Evolutionary conservation across 2,113 vertebrate genomes (phyloP), one percentile per base, ranked within the genome.

Genomic region (Brachyistius frenatus): DNA sequence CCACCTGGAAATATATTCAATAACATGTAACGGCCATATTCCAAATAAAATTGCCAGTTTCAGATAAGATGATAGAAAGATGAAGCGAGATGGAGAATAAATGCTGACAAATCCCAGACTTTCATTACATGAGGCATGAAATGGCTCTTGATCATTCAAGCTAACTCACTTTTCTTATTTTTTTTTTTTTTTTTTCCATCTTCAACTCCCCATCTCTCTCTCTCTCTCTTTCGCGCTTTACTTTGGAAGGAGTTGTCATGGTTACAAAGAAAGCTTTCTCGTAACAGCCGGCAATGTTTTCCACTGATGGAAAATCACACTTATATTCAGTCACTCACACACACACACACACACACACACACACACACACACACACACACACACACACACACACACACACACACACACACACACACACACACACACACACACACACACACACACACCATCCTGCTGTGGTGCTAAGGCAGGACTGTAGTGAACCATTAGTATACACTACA

Each of bases 201-300:
- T 70, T 46, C 44, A 2, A 2, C 11, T 4, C 3, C 47, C n/a
- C 53, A 39, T 61, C 37, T 13, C 5, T 23, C 39, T 7, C 11
- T 4, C 0, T n/a, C 23, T 46, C 32, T 35, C 7, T 16, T 31
- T 36, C 10, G 46, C 36, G 63, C 37, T n/a, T 15, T 44, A 39
- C 71, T 76, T 78, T 68, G 60, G 49, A 78, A 66, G 37, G 71
- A 3, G 86, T 90, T 71, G 85, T 63, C 83, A 86, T 86, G 86
- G 86, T 81, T 64, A 88, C 70, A 11, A 52, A 76, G 66, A 80
- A 83, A 89, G 76, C 76, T 78, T 87, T 73, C 31, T 4, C 4
- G 1, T 5, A 74, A 10, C 61, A 64, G 61, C 30, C 5, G 11
- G 44, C 53, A 49, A 67, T 47, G 66, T 77, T 74, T 71, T 79